Base-by-base conservation (phyloP, 92 coral and sea anemone genomes). In the Virgularia gustaviana region DNA sequence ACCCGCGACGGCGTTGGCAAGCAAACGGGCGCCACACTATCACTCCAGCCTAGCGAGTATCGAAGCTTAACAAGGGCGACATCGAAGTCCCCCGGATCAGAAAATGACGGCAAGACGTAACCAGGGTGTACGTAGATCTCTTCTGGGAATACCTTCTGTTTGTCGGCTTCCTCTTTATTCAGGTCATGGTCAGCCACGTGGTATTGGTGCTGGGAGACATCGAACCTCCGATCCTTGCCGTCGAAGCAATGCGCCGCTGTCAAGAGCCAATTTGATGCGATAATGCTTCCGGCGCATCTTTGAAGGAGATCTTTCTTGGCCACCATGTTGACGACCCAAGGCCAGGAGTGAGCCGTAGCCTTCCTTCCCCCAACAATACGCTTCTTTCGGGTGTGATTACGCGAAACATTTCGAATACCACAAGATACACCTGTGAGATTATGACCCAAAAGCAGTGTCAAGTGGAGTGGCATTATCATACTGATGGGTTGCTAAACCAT, bases 281-380 rank as follows among this genome's bases (percentile, higher is more conserved):
- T 89, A 24, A 89, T 56, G 13, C 88, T 77, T 1, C 90, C 96
- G 0, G 90, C 96, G 51, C 96, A 89, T 37, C 39, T 36, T 65
- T 89, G 96, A 11, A 49, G 67, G 3, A 72, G 82, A 9, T 67
- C 77, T 51, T 80, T 81, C 8, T 60, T 55, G 13, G 77, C 72
- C 11, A 80, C 55, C 33, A 83, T 36, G 35, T 89, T 87, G 7
- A 80, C 88, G 71, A 77, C 83, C 99, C 99, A 94, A 38, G 99
- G 99, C 99, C 99, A 94, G 34, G 98, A 85, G 73, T 92, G 86
- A 60, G 89, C 87, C 30, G 78, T 83, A 36, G 94, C 89, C 63
- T 92, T 96, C 3, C 71, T 82, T 49, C 98, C 98, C 15, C 98
- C 98, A 1, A 92, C 94, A 45, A 92, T 76, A 9, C 85, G 90